Conservation (phyloP, 2,888 invertebrate species). For the Chromoteleia sp. region DNA sequence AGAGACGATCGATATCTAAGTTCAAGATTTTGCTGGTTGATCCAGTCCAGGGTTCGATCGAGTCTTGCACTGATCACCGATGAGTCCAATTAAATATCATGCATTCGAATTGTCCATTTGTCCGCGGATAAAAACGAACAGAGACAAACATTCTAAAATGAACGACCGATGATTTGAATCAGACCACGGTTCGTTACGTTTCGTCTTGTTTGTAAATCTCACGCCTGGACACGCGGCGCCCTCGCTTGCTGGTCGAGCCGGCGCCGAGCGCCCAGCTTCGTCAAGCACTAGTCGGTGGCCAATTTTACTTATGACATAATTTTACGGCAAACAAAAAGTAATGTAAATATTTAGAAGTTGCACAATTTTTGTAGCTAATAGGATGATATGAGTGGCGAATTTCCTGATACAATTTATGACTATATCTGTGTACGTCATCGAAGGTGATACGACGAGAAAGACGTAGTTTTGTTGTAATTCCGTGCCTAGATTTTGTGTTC, state of each 20-base stretch:
- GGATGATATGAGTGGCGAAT: constrained; percentile 56
- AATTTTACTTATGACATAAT: constrained; percentile 61
- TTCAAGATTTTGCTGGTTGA: constrained; percentile 79
- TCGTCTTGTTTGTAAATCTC: constrained; percentile 61
- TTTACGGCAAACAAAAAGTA: constrained; percentile 62
- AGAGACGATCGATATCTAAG: constrained; percentile 78
- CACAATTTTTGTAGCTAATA: constrained; percentile 80
- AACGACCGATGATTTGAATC: constrained; percentile 36
- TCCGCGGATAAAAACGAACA: constrained; percentile 43
- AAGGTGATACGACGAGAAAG: constrained; percentile 6
- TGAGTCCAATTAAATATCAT: constrained; percentile 23
- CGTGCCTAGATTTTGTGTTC: neutral
- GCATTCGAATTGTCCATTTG: constrained; percentile 53
- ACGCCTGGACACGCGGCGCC: constrained; percentile 67
- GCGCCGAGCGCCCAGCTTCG: constrained; percentile 46
- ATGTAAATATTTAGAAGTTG: constrained; percentile 79
- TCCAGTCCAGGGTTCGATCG: constrained; percentile 81
- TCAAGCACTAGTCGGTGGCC: constrained; percentile 63
- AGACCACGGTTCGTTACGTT: constrained; percentile 67
- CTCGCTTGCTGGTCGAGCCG: constrained; percentile 81
- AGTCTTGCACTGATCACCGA: constrained; percentile 71
- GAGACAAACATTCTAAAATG: constrained; percentile 61
- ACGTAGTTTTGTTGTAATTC: constrained; percentile 8
- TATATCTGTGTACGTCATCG: constrained; percentile 39
- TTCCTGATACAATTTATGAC: constrained; percentile 41